These are phyloP conservation scores for Gymnoscopelus braueri DNA, from an alignment of 2,797 vertebrate genomes.

Conservation along the genomic window DNA sequence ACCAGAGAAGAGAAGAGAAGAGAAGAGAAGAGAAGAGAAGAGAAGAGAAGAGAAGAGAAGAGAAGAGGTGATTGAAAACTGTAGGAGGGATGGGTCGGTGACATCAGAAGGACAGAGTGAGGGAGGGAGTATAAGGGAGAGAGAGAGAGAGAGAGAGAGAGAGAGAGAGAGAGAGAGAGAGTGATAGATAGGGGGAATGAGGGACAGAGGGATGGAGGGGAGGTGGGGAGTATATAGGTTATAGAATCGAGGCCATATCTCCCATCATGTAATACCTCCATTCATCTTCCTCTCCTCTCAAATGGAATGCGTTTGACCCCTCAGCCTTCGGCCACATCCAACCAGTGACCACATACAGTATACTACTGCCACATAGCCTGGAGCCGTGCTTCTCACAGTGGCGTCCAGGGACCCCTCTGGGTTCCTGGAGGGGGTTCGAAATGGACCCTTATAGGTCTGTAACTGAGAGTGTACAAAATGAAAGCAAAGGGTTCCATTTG, in stretches of 20 bases:
- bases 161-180: background rate
- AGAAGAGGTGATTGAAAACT: background rate
- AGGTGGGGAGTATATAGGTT: conserved; percentile 6
- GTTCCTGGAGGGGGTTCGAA: no score
- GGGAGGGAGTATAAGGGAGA: background rate
- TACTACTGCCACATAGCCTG: no score
- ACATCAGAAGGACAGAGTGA: conserved; percentile 15
- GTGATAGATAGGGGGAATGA: background rate
- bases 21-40: no score
- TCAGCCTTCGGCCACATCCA: conserved; percentile 52
- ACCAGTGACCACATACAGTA: conserved; percentile 27
- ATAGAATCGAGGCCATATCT: conserved; percentile 49
- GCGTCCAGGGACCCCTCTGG: background rate
- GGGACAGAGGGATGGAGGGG: conserved; percentile 1
- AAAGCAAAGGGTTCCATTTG: no score
- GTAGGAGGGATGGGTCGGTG: background rate
- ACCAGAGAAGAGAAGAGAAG: no score
- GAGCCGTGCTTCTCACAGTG: no score
- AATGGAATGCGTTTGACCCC: conserved; percentile 58
- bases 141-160: background rate
- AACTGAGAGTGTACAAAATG: no score
- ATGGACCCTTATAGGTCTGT: no score
- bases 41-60: background rate
- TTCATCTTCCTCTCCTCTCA: conserved; percentile 67
- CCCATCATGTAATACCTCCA: conserved; percentile 65